phyloP scores from a whole-genome alignment of 2,888 invertebrate genomes.

The Limnephilus marmoratus region DNA sequence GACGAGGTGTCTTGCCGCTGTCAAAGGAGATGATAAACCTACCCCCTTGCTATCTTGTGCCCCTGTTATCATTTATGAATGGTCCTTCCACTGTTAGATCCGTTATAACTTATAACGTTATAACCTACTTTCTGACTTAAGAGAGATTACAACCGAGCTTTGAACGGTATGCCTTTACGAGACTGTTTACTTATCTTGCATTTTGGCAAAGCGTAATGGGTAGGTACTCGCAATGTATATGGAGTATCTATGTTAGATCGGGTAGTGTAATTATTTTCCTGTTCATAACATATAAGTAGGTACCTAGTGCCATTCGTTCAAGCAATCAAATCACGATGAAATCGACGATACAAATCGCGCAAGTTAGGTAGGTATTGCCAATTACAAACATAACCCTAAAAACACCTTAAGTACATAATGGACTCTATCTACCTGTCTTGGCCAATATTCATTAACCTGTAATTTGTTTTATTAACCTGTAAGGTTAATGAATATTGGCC shows the following conservation, averaged over 20 bases:
- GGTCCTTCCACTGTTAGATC: not conserved
- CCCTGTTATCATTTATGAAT: not conserved
- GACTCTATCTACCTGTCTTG: too few relatives aligned
- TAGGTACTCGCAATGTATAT: not conserved
- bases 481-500: too few relatives aligned
- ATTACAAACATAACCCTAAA: too few relatives aligned
- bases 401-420: too few relatives aligned
- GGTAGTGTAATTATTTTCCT: not conserved
- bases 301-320: too few relatives aligned
- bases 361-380: too few relatives aligned
- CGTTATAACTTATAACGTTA: not conserved
- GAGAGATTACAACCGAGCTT: not conserved
- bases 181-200: not conserved
- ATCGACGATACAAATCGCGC: too few relatives aligned
- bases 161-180: not conserved
- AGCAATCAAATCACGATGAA: too few relatives aligned
- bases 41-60: not conserved
- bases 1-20: slow-evolving; percentile 79
- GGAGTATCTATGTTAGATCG: not conserved
- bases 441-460: too few relatives aligned
- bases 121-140: not conserved
- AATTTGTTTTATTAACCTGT: too few relatives aligned
- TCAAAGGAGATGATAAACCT: slow-evolving; percentile 66
- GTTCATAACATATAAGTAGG: too few relatives aligned
- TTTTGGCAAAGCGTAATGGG: not conserved